These are phyloP conservation scores for Silurus asotus DNA, from an alignment of 2,113 vertebrate species.

Conservation along the genomic window DNA sequence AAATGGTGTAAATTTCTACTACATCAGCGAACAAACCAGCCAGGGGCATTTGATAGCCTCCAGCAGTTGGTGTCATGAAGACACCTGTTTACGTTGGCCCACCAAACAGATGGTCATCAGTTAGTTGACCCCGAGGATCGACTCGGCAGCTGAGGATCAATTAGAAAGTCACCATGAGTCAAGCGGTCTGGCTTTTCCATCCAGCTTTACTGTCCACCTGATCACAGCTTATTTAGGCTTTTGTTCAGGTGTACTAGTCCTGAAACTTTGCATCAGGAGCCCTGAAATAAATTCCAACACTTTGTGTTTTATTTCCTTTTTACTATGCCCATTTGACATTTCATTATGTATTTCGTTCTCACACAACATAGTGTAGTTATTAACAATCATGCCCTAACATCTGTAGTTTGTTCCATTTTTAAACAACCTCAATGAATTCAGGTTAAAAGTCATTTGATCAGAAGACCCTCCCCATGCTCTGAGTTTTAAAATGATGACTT, in stretches of 20 bases:
- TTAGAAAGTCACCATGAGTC: conserved; percentile 51
- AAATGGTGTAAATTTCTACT: neutral
- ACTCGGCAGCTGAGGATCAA: conserved; percentile 51
- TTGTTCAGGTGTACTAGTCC: neutral
- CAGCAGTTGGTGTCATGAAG: conserved; percentile 47
- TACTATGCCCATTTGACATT: neutral
- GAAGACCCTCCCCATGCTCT: neutral
- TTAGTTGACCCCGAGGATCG: conserved; percentile 47
- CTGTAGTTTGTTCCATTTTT: neutral
- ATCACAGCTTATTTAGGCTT: neutral
- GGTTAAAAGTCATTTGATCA: neutral
- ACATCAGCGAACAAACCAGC: conserved; percentile 29
- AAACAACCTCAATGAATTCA: neutral
- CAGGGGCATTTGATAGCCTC: conserved; percentile 37
- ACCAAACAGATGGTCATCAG: conserved; percentile 50
- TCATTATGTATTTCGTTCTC: neutral
- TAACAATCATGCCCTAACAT: too few species aligned
- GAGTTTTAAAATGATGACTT: neutral
- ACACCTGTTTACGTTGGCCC: conserved; percentile 50
- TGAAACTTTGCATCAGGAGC: neutral
- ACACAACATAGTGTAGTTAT: neutral
- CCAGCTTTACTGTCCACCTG: conserved; percentile 5
- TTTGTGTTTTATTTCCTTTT: neutral
- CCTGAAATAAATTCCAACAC: neutral
- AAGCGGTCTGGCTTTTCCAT: neutral